Evolutionary conservation across 2,113 vertebrate genomes (phyloP), one percentile per base, ranked within the genome.

Genomic region (Leucopsar rothschildi): DNA sequence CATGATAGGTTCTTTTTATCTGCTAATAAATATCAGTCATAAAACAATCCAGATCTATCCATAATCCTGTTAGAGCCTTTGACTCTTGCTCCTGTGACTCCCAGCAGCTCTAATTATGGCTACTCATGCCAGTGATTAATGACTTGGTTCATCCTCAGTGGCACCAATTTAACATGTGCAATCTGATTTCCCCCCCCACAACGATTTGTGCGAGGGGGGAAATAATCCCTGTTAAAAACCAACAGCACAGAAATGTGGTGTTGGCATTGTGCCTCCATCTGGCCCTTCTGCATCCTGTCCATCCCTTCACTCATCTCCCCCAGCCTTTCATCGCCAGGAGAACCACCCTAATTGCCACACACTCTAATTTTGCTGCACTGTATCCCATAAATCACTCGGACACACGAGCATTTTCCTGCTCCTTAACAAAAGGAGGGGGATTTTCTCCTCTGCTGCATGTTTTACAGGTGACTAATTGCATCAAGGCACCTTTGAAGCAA

Each of bases 381-480:
- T 84, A 82, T 82, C 84, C 92, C 88, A 94, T 97, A 95, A 95
- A 96, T 97, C 97, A 95, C 76, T 53, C 3, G 0, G 28, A 82
- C 55, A 2, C 15, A 2, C 0, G 80, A 82, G 39, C 56, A 7
- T 94, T 93, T 95, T 64, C 76, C 37, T 94, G 85, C 69, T 93
- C 87, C 92, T 73, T 53, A 71, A 94, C 89, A 97, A 96, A 96
- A 91, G 91, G 86, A 93, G 47, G 3, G 3, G 76, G 73, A 71
- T 94, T 95, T 95, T 93, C 66, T 85, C 77, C 73, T 93, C 56
- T 72, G 82, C 87, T 86, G 75, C 70, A 1, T 95, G 86, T 93
- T 94, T 94, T 76, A 76, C 96, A 95, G 93, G 94, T 92, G 94
- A 95, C 92, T 93, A 93, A 97, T 96, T 96, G 81, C 76, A 91